A percentile compares a stretch with the other conserved stretches of the same genome.
Evolutionary conservation across 2,888 invertebrate species (phyloP).

Genomic region (Amphipoea lucens): DNA sequence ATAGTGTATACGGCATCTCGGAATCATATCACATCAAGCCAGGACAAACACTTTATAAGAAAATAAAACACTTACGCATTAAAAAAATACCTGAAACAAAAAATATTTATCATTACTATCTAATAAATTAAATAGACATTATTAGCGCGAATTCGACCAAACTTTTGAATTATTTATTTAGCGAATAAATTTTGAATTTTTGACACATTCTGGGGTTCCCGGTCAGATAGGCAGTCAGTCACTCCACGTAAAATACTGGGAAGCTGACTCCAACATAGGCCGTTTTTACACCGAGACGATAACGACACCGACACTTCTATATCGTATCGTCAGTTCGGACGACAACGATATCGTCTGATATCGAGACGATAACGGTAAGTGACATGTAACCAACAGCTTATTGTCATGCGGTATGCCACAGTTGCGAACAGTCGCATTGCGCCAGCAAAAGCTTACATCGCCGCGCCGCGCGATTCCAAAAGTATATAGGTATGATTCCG

Average conservation of each 20-base stretch:
- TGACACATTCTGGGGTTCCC: background rate
- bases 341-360: too few species aligned
- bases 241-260: background rate
- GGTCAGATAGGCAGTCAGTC: background rate
- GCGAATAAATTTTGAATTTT: background rate
- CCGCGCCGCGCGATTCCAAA: too few species aligned
- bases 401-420: too few species aligned
- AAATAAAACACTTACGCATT: slow-evolving; percentile 31
- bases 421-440: too few species aligned
- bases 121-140: background rate
- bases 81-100: slow-evolving; percentile 20
- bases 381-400: too few species aligned
- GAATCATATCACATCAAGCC: background rate
- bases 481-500: too few species aligned
- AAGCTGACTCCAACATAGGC: background rate
- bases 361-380: too few species aligned
- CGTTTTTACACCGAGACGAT: too few species aligned
- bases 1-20: background rate
- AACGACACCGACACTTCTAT: too few species aligned
- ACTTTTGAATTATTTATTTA: too few species aligned
- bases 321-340: too few species aligned
- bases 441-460: too few species aligned
- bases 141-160: background rate
- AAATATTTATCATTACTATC: background rate
- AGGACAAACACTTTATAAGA: background rate